Evolutionary conservation across 2,113 vertebrate species (phyloP).

Genomic region (Pycnonotus jocosus): DNA sequence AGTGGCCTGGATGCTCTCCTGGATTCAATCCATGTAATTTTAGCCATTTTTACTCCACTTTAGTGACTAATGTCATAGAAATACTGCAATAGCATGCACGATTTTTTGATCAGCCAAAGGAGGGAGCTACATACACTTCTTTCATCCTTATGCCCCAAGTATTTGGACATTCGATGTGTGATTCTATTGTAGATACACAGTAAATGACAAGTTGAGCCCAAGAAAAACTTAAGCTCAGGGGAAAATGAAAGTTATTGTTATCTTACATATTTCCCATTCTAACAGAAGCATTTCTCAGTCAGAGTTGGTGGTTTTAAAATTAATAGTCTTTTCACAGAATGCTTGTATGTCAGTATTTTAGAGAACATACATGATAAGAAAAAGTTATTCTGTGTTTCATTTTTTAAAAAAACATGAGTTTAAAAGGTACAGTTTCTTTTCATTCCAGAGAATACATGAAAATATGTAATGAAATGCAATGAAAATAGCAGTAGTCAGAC

Average conservation of each 20-base stretch:
- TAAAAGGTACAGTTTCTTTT: background rate
- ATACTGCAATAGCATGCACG: background rate
- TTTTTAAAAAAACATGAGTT: background rate
- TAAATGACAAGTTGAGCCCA: background rate
- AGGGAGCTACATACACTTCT: background rate
- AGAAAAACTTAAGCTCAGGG: background rate
- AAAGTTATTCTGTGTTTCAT: background rate
- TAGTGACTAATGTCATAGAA: background rate
- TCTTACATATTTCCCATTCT: background rate
- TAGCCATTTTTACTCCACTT: background rate
- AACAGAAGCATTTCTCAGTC: background rate
- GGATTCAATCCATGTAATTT: background rate
- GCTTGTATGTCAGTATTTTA: background rate
- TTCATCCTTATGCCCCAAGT: background rate
- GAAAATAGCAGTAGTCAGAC: constrained; percentile 17
- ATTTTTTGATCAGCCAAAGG: background rate
- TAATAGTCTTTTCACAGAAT: background rate
- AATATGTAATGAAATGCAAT: background rate
- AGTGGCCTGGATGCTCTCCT: background rate
- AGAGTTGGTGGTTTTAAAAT: background rate
- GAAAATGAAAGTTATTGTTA: background rate
- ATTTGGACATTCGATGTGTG: background rate
- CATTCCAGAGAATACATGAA: constrained; percentile 4
- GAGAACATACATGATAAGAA: background rate
- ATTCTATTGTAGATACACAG: background rate